Conservation (phyloP, 2,113 vertebrate species). For the Ammodytes marinus region DNA sequence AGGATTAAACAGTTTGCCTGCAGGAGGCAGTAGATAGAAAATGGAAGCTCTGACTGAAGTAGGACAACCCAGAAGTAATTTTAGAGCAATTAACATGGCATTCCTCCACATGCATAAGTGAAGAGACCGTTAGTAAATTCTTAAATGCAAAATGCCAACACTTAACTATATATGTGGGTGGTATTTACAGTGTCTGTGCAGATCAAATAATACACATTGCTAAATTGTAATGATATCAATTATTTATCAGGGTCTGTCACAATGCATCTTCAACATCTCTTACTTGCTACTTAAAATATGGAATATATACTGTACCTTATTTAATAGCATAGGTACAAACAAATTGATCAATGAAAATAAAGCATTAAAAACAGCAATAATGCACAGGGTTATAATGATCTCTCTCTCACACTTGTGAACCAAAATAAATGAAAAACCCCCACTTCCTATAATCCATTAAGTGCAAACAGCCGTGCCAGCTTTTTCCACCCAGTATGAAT, state of each 20-base stretch:
- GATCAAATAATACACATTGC: slow-evolving; percentile 18
- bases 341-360: slow-evolving; percentile 1
- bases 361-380: slow-evolving; percentile 5
- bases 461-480: slow-evolving; percentile 46
- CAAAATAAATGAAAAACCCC: slow-evolving; percentile 29
- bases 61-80: slow-evolving; percentile 55
- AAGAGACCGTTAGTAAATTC: slow-evolving; percentile 69
- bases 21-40: slow-evolving; percentile 63
- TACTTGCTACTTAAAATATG: slow-evolving; percentile 9
- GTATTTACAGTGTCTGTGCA: slow-evolving; percentile 34
- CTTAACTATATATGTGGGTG: slow-evolving; percentile 32
- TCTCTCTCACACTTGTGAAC: slow-evolving; percentile 1
- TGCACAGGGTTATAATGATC: slow-evolving; percentile 7
- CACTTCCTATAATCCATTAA: slow-evolving; percentile 47
- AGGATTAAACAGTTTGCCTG: slow-evolving; percentile 65
- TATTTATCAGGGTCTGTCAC: neutral
- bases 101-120: slow-evolving; percentile 62
- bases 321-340: neutral
- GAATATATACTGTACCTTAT: neutral
- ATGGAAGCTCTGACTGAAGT: slow-evolving; percentile 47
- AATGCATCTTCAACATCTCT: slow-evolving; percentile 8
- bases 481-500: slow-evolving; percentile 40
- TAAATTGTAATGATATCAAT: neutral
- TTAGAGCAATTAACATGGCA: slow-evolving; percentile 42
- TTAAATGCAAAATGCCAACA: slow-evolving; percentile 61